A percentile compares a stretch with the other conserved stretches of the same genome.
Conservation (phyloP, 2,797 vertebrate genomes). For the Cuculus canorus region DNA sequence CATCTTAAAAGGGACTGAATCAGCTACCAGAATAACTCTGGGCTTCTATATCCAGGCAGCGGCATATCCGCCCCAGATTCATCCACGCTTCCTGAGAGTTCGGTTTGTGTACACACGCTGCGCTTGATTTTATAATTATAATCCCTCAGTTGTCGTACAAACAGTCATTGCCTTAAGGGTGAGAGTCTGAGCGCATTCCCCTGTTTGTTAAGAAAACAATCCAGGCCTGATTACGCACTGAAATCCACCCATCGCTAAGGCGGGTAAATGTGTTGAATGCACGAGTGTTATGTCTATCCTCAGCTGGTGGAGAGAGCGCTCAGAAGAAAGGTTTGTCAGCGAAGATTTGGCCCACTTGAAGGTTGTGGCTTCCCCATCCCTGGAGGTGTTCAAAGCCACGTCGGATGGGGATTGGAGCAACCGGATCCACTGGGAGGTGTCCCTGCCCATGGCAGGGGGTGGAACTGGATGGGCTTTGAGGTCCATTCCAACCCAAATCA, state of each 20-base stretch:
- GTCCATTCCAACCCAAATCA: no score
- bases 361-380: no score
- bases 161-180: not conserved
- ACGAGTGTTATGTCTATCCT: not conserved
- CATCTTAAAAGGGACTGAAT: not conserved
- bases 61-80: not conserved
- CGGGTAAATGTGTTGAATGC: accelerated
- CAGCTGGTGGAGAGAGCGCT: not conserved
- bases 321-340: not conserved
- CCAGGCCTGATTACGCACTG: not conserved
- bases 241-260: not conserved
- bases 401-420: no score
- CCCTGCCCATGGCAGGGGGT: no score
- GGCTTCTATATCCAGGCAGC: not conserved
- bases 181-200: not conserved
- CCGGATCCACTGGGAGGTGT: no score
- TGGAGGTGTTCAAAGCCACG: no score
- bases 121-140: not conserved
- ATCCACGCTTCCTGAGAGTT: not conserved
- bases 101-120: not conserved
- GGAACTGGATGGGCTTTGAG: no score
- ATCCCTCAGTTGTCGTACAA: not conserved
- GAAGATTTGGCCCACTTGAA: not conserved
- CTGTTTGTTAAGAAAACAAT: not conserved
- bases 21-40: slow-evolving; percentile 6